Evolutionary conservation across 2,113 vertebrate species (phyloP).

Genomic region (Melospiza melodia): DNA sequence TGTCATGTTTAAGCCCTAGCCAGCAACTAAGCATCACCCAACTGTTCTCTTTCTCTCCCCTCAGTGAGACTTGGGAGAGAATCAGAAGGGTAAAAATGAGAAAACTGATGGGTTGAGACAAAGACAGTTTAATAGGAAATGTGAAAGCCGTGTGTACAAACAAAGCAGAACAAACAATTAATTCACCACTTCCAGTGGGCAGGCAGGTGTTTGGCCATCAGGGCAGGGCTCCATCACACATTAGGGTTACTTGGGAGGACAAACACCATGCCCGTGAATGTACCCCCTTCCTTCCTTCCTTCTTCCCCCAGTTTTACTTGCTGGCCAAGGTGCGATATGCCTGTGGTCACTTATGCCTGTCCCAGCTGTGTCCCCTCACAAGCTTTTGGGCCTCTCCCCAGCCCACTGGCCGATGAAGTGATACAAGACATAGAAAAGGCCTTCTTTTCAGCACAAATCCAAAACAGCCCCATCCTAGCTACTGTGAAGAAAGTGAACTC

Average conservation of each 20-base stretch:
- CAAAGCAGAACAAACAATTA: background rate
- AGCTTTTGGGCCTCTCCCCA: background rate
- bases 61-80: background rate
- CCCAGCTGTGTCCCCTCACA: background rate
- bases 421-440: background rate
- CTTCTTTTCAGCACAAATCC: background rate
- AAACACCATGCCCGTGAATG: background rate
- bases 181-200: background rate
- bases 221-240: background rate
- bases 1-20: background rate
- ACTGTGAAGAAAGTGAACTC: background rate
- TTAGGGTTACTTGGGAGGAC: background rate
- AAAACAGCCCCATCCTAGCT: background rate
- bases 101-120: background rate
- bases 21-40: background rate
- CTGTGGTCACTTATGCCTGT: background rate
- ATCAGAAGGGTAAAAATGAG: background rate
- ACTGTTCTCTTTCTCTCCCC: background rate
- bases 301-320: background rate
- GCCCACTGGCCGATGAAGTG: background rate
- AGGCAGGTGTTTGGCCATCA: background rate
- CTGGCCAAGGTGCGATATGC: background rate
- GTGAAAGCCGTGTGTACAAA: accelerated
- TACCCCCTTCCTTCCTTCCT: background rate
- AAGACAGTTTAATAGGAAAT: background rate